A percentile compares a stretch with the other conserved stretches of the same genome.
These are phyloP conservation scores for Anguilla rostrata DNA, from an alignment of 2,113 vertebrate genomes.

Conservation along the genomic window DNA sequence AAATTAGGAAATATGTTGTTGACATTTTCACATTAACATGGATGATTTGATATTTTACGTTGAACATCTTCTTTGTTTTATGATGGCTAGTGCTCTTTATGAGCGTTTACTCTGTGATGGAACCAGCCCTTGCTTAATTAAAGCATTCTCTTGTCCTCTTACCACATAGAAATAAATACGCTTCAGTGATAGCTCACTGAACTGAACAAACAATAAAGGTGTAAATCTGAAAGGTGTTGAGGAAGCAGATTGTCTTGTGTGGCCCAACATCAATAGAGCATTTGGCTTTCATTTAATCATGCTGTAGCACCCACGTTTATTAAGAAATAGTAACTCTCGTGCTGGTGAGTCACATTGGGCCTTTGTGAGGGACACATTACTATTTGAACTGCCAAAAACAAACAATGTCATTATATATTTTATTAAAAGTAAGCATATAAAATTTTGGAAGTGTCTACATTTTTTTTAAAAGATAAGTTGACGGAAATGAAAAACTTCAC, in stretches of 20 bases:
- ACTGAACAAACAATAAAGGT: slow-evolving; percentile 19
- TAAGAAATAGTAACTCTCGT: neutral
- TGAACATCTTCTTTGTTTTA: slow-evolving; percentile 66
- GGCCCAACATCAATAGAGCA: neutral
- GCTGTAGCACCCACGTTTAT: neutral
- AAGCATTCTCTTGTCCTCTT: slow-evolving; percentile 55
- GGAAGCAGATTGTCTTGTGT: neutral
- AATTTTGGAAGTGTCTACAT: neutral
- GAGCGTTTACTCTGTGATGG: slow-evolving; percentile 61
- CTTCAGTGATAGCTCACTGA: slow-evolving; percentile 29
- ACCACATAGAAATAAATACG: slow-evolving; percentile 45
- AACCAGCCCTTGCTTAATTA: slow-evolving; percentile 55
- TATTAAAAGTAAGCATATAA: neutral
- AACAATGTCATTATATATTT: neutral
- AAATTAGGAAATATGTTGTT: slow-evolving; percentile 70
- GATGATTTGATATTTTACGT: slow-evolving; percentile 70
- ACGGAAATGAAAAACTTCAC: neutral
- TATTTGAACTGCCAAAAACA: neutral
- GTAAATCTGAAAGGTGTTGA: slow-evolving; percentile 2
- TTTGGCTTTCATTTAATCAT: neutral
- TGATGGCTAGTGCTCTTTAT: slow-evolving; percentile 60
- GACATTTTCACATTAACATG: slow-evolving; percentile 69
- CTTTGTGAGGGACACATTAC: neutral
- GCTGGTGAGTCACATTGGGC: neutral
- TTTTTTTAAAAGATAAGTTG: neutral